Evolutionary conservation across 2,888 invertebrate species (phyloP).

Genomic region (Drosophila anceps): DNA sequence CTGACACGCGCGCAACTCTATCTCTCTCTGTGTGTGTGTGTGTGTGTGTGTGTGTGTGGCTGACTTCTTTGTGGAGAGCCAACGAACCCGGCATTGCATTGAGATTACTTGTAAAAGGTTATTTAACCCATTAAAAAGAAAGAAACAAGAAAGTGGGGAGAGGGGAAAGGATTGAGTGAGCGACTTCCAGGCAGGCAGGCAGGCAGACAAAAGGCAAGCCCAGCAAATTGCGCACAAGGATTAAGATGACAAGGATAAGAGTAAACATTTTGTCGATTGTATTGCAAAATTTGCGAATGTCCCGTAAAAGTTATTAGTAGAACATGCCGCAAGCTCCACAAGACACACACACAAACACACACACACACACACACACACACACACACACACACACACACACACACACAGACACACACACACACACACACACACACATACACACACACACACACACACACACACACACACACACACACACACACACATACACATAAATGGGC

Average conservation of each 20-base stretch:
- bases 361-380: not conserved
- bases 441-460: not conserved
- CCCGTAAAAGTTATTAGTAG: conserved; percentile 49
- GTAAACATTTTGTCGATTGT: conserved; percentile 52
- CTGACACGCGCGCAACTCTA: conserved; percentile 59
- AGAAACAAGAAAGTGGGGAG: not conserved
- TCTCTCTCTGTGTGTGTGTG: conserved; percentile 39
- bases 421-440: not conserved
- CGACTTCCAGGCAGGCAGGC: not conserved
- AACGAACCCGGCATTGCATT: conserved; percentile 67
- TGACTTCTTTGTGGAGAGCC: conserved; percentile 46
- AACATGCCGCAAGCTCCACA: conserved; percentile 6
- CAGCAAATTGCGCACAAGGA: conserved; percentile 50
- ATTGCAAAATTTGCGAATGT: conserved; percentile 31
- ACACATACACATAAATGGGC: too few species aligned
- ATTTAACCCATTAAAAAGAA: conserved; percentile 72
- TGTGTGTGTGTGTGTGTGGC: conserved; percentile 28
- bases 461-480: not conserved
- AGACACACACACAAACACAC: not conserved
- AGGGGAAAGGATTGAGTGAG: not conserved
- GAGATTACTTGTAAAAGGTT: conserved; percentile 72
- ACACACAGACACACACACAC: not conserved
- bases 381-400: not conserved
- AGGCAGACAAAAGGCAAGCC: conserved; percentile 28
- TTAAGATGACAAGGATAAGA: conserved; percentile 54